phyloP scores from a whole-genome alignment of 2,113 vertebrate genomes.

The Archilochus colubris region DNA sequence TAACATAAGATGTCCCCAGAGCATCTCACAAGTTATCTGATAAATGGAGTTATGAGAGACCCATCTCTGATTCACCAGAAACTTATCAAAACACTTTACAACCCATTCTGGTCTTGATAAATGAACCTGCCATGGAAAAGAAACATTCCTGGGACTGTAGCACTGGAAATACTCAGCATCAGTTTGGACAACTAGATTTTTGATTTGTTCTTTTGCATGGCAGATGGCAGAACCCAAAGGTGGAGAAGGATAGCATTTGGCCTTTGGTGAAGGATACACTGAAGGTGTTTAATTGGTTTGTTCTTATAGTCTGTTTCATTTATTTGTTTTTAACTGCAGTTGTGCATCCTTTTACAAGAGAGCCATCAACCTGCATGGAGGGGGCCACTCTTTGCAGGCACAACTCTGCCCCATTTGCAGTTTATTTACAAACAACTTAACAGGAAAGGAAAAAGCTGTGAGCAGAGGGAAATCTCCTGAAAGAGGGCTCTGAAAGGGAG shows the following conservation, averaged over 20 bases:
- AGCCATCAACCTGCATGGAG: neutral
- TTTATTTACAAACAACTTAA: neutral
- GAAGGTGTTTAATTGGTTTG: slow-evolving; percentile 1
- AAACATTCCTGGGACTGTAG: neutral
- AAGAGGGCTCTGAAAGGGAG: neutral
- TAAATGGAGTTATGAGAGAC: neutral
- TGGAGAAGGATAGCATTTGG: neutral
- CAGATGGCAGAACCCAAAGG: neutral
- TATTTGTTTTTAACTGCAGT: neutral
- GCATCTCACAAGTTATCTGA: neutral
- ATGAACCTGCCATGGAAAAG: neutral
- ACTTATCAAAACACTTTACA: neutral
- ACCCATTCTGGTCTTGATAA: neutral
- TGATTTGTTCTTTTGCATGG: neutral
- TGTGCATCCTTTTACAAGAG: neutral
- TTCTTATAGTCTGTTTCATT: neutral
- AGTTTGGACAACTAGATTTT: neutral
- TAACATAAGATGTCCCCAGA: neutral
- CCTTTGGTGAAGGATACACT: neutral
- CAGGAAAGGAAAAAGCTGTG: neutral
- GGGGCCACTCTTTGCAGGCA: neutral
- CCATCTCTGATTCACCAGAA: neutral
- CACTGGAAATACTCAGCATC: neutral
- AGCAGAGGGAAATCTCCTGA: neutral
- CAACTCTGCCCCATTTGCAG: neutral